Conservation (phyloP, 2,888 invertebrate species). For the Nematopogon swammerdamellus region DNA sequence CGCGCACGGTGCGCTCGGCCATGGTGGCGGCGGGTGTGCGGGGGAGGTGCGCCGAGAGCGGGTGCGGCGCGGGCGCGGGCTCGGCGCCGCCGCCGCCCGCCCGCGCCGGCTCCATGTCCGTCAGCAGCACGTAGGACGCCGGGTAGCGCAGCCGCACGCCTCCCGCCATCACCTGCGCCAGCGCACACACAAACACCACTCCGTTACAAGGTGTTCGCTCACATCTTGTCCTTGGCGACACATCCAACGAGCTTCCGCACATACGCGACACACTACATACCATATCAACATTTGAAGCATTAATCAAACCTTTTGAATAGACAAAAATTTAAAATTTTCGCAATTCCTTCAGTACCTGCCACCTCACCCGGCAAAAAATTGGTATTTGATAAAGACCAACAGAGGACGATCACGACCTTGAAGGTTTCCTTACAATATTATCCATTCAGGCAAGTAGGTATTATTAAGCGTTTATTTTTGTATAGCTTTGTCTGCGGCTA, state of each 20-base stretch:
- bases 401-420: too few species aligned
- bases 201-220: neutral
- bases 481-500: too few species aligned
- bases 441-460: too few species aligned
- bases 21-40: slow-evolving; percentile 12
- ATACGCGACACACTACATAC: slow-evolving; percentile 11
- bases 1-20: slow-evolving; percentile 16
- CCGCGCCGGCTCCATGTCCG: slow-evolving; percentile 74
- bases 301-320: too few species aligned
- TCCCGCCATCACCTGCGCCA: slow-evolving; percentile 63
- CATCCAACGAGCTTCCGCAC: slow-evolving; percentile 10
- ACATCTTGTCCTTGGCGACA: neutral
- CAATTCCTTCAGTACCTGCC: too few species aligned
- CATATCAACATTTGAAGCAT: too few species aligned
- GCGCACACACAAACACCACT: slow-evolving; percentile 2
- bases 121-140: slow-evolving; percentile 87
- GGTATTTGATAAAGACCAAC: too few species aligned
- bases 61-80: slow-evolving; percentile 22
- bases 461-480: too few species aligned
- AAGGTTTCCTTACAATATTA: too few species aligned
- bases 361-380: too few species aligned
- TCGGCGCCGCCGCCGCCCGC: slow-evolving; percentile 37
- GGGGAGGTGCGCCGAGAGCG: slow-evolving; percentile 15
- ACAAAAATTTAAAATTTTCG: too few species aligned
- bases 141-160: slow-evolving; percentile 96